Evolutionary conservation across 1,140 invertebrate genomes (phyloP), one percentile per base, ranked within the genome.

Genomic region (Lamellibrachia luymesi): DNA sequence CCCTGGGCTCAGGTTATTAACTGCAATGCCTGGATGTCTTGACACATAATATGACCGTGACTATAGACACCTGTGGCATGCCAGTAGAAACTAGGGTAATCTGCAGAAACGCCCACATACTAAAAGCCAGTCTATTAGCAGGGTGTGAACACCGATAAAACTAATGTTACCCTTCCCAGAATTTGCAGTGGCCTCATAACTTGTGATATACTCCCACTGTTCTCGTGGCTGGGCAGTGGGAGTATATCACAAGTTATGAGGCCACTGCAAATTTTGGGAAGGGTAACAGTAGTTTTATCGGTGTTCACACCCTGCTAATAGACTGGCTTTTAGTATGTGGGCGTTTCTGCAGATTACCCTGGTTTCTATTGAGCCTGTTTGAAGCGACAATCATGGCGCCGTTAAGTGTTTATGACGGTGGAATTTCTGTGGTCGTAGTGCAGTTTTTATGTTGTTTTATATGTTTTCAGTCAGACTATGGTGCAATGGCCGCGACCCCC

Each of bases 391-490:
- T 80, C 64, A 80, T 22, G 64, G 17, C 0, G 13, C 64, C 1
- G 17, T 80, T 80, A 80, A 80, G 13, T 17, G 64, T 80, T 80
- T 80, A 80, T 17, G 64, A 22, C 25, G 64, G 6, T 80, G 64
- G 2, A 80, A 80, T 80, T 80, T 17, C 64, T 80, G 25, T 22
- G 64, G 64, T 80, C 64, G 1, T 22, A 80, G 64, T 80, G 64
- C 64, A 80, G 64, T 80, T 80, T 80, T 80, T 22, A 80, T 80
- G 64, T 80, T 80, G 64, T 80, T 80, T 80, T 80, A 80, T 80
- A 22, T 90, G 94, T 92, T 95, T 95, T 92, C 95, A 96, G 95
- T 95, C 95, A 93, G 96, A 80, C 64, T 80, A 80, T 51, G 95
- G 94, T 2, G 94, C 94, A n/a, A 91, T 93, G 0, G 25, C 49